Percentiles rank a stretch among this genome's conserved stretches.
These are phyloP conservation scores for Ruditapes philippinarum DNA, from an alignment of 1,140 invertebrate species.

Conservation along the genomic window DNA sequence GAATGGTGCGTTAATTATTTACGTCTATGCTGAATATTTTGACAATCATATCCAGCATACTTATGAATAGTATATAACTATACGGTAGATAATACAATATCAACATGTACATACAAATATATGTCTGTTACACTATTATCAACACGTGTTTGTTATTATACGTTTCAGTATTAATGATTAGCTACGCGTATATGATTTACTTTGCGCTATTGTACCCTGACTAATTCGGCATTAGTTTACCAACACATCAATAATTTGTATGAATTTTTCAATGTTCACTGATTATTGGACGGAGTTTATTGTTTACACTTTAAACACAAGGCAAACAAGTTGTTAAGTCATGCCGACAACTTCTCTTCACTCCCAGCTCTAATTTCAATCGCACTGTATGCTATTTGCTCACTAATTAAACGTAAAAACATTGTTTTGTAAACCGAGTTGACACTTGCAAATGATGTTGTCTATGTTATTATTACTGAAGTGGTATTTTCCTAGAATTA, in stretches of 20 bases:
- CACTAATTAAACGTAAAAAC: background rate
- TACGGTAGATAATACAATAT: background rate
- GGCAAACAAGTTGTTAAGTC: background rate
- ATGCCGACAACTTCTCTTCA: background rate
- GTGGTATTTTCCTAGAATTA: background rate
- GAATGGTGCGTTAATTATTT: conserved; percentile 32
- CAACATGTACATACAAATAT: background rate
- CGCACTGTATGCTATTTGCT: background rate
- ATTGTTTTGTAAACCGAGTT: background rate
- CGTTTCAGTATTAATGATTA: background rate
- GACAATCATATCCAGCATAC: conserved; percentile 5
- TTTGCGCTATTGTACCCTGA: background rate
- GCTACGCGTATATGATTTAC: background rate
- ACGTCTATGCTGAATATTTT: conserved; percentile 31
- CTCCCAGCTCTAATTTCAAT: background rate
- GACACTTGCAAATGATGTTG: background rate
- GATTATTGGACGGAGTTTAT: background rate
- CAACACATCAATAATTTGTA: conserved; percentile 18
- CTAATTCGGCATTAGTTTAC: background rate
- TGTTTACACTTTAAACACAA: background rate
- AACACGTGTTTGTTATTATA: conserved; percentile 17
- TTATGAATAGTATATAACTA: background rate
- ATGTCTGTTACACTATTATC: background rate
- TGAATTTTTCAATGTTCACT: background rate
- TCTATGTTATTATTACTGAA: background rate